Evolutionary conservation across 2,888 invertebrate species (phyloP), one percentile per base, ranked within the genome.

Genomic region (Lithosia quadra): DNA sequence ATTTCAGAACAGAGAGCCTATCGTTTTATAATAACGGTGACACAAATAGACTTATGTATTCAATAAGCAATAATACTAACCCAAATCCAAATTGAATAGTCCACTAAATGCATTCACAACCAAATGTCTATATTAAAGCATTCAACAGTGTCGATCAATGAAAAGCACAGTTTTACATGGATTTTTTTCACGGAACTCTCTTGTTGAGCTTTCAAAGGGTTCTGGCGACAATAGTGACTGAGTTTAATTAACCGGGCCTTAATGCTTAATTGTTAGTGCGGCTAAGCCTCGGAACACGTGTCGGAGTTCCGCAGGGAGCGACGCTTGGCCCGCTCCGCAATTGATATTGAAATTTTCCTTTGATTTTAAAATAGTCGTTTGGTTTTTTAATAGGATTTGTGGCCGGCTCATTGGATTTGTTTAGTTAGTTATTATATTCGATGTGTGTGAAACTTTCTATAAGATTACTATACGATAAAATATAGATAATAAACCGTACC

Each of bases 231-330:
- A 93, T 92, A 89, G 90, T 87, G 88, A 86, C 89, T 85, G 88
- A 86, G 93, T 91, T 94, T 93, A 94, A 94, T 94, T 94, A 94
- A 93, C 92, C 93, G 91, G 88, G 87, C 92, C 90, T 93, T 93
- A 91, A 93, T 91, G 92, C 92, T 93, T 93, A 93, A 93, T 94
- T 94, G 92, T 93, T 89, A 93, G 92, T 91, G 90, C 90, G 90
- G 91, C 91, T 93, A 92, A 94, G 92, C 94, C 86, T 85, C 76
- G 85, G 86, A 90, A 94, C 94, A 94, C 94, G 94, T 93, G 94
- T 94, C 90, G 86, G 86, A 81, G 90, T 89, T 86, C 85, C 88
- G 79, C 90, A 88, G 88, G 89, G 90, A 82, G 80, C 82, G 76
- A 73, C 77, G 65, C 71, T 80, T 81, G 85, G 84, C 85, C 86